Evolutionary conservation across 2,797 vertebrate species (phyloP), one percentile per base, ranked within the genome.

Genomic region (Spea hammondii): DNA sequence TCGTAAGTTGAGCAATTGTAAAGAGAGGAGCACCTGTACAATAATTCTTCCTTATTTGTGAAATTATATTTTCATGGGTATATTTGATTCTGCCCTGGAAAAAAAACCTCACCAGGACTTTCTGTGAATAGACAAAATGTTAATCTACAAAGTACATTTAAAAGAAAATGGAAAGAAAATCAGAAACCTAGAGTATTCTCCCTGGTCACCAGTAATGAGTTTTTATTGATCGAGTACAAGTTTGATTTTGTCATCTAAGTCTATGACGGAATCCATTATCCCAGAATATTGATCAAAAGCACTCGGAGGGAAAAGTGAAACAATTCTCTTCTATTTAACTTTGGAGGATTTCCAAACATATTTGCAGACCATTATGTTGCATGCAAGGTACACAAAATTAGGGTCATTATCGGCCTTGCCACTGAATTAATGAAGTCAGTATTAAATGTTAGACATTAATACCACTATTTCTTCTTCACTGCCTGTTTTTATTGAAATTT

Each of bases 221-320:
- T 82, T 62, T 4, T 83, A 73, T 66, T 77, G 60, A 3, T 84
- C 77, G 69, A 66, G 46, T 6, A 2, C 0, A 72, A 83, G 67
- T n/a, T 45, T 6, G 4, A 60, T 83, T 72, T 79, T 81, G 59
- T 65, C 73, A 57, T 65, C 7, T 6, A 0, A 5, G 72, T 79
- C 74, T 60, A 4, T 79, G 75, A 72, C 57, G 53, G 53, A n/a
- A 45, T 81, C 78, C 3, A 14, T 82, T 72, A 76, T 74, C 78
- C 14, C 17, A 77, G 65, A 46, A 62, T 86, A 83, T 85, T 86
- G 83, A 84, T 85, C 83, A 86, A 82, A 84, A 79, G 70, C 72
- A 82, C 81, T 75, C 80, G 78, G 69, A 83, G 79, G 62, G 32
- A 79, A 76, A 80, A 83, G 76, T 79, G 13, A 83, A 82, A 69